phyloP scores from a whole-genome alignment of 2,113 vertebrate species.

The Thinocorus orbignyianus region DNA sequence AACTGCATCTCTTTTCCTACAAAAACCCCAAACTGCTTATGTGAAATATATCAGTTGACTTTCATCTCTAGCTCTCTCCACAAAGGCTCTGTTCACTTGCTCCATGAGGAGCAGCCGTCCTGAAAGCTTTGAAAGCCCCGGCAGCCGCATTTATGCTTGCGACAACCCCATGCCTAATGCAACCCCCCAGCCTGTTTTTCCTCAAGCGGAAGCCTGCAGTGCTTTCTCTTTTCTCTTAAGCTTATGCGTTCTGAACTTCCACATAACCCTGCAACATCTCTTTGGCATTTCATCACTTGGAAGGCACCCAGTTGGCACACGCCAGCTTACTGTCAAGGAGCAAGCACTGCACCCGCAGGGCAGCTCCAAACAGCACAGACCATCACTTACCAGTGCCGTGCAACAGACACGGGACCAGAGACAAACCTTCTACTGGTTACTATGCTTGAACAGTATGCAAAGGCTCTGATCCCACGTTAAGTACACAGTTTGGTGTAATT shows the following conservation, averaged over 20 bases:
- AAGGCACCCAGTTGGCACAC: background rate
- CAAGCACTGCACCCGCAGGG: background rate
- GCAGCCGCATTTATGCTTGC: background rate
- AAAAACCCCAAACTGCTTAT: background rate
- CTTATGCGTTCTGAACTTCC: background rate
- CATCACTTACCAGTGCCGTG: background rate
- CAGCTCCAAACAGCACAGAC: rapidly evolving
- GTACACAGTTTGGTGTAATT: background rate
- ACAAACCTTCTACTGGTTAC: background rate
- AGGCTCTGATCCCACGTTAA: background rate
- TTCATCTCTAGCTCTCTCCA: background rate
- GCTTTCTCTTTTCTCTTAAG: background rate
- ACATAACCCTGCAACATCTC: background rate
- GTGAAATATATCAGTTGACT: background rate
- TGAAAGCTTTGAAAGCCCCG: background rate
- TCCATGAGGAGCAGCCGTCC: rapidly evolving
- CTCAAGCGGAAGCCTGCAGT: background rate
- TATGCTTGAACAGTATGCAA: rapidly evolving
- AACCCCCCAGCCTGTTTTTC: background rate
- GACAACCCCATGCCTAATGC: rapidly evolving
- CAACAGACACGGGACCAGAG: rapidly evolving
- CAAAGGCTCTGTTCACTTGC: background rate
- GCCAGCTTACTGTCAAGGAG: background rate
- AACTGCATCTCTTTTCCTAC: background rate
- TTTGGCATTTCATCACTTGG: background rate